phyloP scores from a whole-genome alignment of 2,797 vertebrate genomes.

The Antrozous pallidus region DNA sequence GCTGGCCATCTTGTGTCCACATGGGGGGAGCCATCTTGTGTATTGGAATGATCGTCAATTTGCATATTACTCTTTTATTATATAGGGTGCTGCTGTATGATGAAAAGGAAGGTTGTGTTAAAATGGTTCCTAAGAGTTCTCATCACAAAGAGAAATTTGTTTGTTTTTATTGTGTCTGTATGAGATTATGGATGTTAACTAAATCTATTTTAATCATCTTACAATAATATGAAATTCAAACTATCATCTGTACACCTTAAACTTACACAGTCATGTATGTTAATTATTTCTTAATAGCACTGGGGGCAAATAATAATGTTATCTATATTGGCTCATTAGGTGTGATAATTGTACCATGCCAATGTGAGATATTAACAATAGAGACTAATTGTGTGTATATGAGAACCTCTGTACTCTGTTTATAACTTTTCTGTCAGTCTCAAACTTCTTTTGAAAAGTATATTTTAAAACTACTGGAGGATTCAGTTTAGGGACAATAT shows the following conservation, averaged over 20 bases:
- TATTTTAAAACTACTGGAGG: not conserved
- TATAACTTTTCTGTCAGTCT: not conserved
- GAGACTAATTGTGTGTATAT: not conserved
- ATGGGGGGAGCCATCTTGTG: too few species aligned
- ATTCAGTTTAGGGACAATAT: slow-evolving; percentile 2
- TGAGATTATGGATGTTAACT: not conserved
- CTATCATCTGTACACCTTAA: not conserved
- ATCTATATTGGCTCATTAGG: not conserved
- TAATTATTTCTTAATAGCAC: not conserved
- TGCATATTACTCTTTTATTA: too few species aligned
- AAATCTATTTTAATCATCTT: not conserved
- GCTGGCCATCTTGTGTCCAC: too few species aligned
- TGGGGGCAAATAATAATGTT: not conserved
- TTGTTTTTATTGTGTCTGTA: not conserved
- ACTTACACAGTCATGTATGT: not conserved
- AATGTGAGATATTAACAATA: not conserved
- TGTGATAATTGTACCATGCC: not conserved
- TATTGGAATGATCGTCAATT: too few species aligned
- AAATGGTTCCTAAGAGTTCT: not conserved
- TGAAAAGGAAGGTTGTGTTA: not conserved
- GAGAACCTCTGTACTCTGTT: not conserved
- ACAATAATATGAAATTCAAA: not conserved
- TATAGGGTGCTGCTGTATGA: not conserved
- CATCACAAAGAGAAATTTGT: not conserved
- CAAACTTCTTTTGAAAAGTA: not conserved